Percentiles rank a stretch among this genome's conserved stretches.
Conservation (phyloP, 2,113 vertebrate genomes). For the Leptodactylus fuscus region DNA sequence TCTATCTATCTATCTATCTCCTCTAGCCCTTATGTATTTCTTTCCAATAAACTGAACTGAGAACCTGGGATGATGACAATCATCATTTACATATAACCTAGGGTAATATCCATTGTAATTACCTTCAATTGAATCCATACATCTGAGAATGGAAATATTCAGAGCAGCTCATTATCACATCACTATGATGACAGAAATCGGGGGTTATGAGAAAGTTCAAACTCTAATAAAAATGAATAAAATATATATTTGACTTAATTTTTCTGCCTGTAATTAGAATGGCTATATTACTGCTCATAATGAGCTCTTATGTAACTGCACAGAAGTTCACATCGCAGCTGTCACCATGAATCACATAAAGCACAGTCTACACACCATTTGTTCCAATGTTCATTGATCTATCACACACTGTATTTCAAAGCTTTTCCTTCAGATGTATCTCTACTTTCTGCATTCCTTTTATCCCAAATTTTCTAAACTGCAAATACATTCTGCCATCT, state of each 20-base stretch:
- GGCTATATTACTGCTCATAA: neutral
- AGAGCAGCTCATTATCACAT: constrained; percentile 38
- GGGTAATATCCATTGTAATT: constrained; percentile 16
- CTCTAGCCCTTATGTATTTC: no score
- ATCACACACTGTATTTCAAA: no score
- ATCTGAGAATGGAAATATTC: constrained; percentile 18
- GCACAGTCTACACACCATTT: neutral
- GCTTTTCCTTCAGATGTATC: no score
- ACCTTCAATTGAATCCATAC: constrained; percentile 22
- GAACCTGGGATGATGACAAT: neutral
- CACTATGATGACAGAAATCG: constrained; percentile 19
- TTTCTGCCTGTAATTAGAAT: constrained; percentile 1
- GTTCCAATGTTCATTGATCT: no score
- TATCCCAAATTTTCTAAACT: no score
- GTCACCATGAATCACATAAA: neutral
- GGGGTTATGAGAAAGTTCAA: constrained; percentile 23
- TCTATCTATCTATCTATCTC: neutral
- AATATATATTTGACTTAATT: constrained; percentile 25
- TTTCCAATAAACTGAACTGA: neutral
- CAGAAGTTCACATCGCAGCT: neutral
- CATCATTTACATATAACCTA: neutral
- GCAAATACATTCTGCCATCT: no score
- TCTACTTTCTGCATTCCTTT: no score
- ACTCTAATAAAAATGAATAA: constrained; percentile 17
- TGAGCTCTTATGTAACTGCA: neutral